Base-by-base conservation (phyloP, 2,797 vertebrate species). In the Discoglossus pictus region DNA sequence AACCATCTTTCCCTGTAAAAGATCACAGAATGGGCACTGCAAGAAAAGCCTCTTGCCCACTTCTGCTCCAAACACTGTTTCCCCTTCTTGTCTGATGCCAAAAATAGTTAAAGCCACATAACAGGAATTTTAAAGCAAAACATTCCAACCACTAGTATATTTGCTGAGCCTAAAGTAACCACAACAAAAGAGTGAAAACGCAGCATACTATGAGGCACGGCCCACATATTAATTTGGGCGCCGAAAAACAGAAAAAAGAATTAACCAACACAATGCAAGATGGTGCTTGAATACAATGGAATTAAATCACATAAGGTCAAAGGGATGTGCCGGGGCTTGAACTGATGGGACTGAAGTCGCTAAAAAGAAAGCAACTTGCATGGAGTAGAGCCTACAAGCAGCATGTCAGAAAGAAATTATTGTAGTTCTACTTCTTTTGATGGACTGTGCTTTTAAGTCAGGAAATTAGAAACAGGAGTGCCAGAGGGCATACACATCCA, bases 391-490 rank as follows among this genome's bases (percentile, higher is more conserved):
- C 78, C 89, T 87, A 70, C 1, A 58, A 90, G 84, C 86, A 81
- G 83, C 54, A 67, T 92, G 92, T 92, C 89, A 90, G 80, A 86
- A 87, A 87, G 88, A 94, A 95, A 93, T 87, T 42, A 86, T 81
- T 92, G 89, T 91, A 93, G 89, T 90, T 89, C 85, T 88, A 83
- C 83, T 90, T 73, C 92, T 93, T 96, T 95, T 94, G 92, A 97
- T 94, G 91, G 88, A 86, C 88, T 87, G 82, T 84, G 86, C 94
- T 98, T 97, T 98, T 89, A 98, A 93, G 94, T 94, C 83, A 87
- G 92, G 92, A 97, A 96, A 98, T 97, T 87, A 87, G 91, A 96
- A 97, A 85, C 96, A 97, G 95, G 94, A 96, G 93, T 87, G 85
- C 87, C 90, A 91, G 76, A 87, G 91, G 92, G 93, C 90, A 88